phyloP scores from a whole-genome alignment of 2,113 vertebrate species.

The Aegotheles bennettii region DNA sequence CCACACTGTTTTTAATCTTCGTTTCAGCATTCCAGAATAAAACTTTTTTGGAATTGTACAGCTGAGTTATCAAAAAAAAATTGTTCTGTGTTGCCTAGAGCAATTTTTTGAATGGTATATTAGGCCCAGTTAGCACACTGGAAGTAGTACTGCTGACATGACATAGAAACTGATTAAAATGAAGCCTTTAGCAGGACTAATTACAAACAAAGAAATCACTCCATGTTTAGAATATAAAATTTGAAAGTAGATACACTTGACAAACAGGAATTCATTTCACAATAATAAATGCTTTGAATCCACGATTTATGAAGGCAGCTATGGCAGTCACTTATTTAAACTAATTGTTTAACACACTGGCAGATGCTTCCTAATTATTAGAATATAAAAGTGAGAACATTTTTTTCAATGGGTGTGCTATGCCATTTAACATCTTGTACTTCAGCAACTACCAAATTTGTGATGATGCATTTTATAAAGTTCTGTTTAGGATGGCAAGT shows the following conservation, averaged over 20 bases:
- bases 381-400: background rate
- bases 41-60: background rate
- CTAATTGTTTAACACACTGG: background rate
- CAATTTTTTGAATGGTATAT: background rate
- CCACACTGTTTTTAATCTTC: background rate
- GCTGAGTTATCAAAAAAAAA: background rate
- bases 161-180: background rate
- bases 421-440: background rate
- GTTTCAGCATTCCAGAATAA: background rate
- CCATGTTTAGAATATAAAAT: background rate
- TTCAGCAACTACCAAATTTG: background rate
- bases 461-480: background rate
- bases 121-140: background rate
- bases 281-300: background rate
- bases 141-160: background rate
- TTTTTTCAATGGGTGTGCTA: background rate
- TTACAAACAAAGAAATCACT: background rate
- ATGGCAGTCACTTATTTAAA: constrained; percentile 7
- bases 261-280: constrained; percentile 6
- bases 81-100: background rate
- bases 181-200: background rate
- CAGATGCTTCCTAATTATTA: constrained; percentile 37
- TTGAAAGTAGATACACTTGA: background rate
- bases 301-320: background rate
- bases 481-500: background rate